These are phyloP conservation scores for Boulengeromyrus knoepffleri DNA, from an alignment of 2,113 vertebrate species.

Conservation along the genomic window DNA sequence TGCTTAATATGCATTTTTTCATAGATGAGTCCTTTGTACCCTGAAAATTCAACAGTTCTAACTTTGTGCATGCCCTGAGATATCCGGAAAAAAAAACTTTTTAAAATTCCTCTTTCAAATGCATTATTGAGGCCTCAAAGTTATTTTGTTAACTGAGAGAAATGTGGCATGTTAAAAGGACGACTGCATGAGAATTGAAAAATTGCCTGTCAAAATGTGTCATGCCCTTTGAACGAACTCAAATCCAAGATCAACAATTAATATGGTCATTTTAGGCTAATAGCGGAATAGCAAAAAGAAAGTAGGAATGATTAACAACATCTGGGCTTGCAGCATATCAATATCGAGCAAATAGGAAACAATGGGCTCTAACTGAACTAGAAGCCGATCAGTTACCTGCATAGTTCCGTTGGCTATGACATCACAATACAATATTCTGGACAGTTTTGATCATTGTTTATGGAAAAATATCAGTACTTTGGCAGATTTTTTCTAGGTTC, in stretches of 20 bases:
- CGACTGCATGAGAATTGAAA: slow-evolving; percentile 5
- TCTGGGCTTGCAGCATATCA: neutral
- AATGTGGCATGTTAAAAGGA: slow-evolving; percentile 28
- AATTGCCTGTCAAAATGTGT: slow-evolving; percentile 8
- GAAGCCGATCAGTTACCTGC: neutral
- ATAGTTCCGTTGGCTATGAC: neutral
- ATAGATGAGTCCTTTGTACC: neutral
- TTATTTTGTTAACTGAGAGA: slow-evolving; percentile 17
- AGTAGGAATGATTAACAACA: neutral
- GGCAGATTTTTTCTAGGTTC: neutral
- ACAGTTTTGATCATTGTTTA: neutral
- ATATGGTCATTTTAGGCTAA: neutral
- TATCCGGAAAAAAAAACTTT: slow-evolving; percentile 28
- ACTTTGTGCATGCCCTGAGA: slow-evolving; percentile 17
- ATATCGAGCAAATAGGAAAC: neutral
- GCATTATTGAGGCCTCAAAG: slow-evolving; percentile 34
- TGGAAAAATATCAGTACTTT: neutral
- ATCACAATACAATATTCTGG: neutral
- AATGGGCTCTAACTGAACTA: neutral
- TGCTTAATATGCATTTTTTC: neutral
- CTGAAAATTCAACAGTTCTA: neutral
- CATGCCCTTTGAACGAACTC: neutral
- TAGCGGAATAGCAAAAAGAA: neutral
- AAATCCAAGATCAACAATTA: neutral
- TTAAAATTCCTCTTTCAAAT: slow-evolving; percentile 24